A percentile compares a stretch with the other conserved stretches of the same genome.
phyloP scores from a whole-genome alignment of 2,797 vertebrate species.

The Alca torda region DNA sequence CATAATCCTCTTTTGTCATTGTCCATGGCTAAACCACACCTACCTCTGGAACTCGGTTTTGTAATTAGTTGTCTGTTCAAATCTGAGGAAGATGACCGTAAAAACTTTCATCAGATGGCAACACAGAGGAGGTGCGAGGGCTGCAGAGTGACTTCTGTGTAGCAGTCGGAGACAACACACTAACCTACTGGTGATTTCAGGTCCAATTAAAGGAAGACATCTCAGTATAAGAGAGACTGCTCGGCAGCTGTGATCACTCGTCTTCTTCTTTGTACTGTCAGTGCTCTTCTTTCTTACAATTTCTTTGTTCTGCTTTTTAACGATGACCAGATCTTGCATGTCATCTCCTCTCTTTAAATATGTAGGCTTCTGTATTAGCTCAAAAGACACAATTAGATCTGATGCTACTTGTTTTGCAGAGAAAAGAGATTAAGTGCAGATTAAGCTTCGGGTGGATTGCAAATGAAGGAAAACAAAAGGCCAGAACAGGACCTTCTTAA shows the following conservation, averaged over 20 bases:
- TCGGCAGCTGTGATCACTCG: not conserved
- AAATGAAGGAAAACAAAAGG: slow-evolving; percentile 16
- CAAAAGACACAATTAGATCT: slow-evolving; percentile 45
- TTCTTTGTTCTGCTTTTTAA: slow-evolving; percentile 19
- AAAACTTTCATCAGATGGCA: not conserved
- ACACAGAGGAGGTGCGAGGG: not conserved
- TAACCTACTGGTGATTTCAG: not conserved
- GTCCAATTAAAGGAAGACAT: not conserved
- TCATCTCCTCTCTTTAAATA: not conserved
- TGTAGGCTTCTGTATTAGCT: slow-evolving; percentile 7
- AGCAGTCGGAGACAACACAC: not conserved
- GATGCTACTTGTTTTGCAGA: slow-evolving; percentile 33
- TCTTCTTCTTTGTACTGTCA: not conserved
- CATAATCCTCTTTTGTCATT: not conserved
- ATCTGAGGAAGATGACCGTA: not conserved
- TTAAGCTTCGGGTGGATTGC: slow-evolving; percentile 1
- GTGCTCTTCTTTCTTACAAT: not conserved
- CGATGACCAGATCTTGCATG: not conserved
- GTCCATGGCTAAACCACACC: not conserved
- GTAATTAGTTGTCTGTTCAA: not conserved
- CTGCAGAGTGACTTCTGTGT: not conserved
- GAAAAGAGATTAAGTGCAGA: slow-evolving; percentile 28
- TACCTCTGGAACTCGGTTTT: not conserved
- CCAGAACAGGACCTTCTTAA: not conserved
- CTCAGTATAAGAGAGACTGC: not conserved